Evolutionary conservation across 2,888 invertebrate genomes (phyloP), one percentile per base, ranked within the genome.

Genomic region (Odontomyia ornata): DNA sequence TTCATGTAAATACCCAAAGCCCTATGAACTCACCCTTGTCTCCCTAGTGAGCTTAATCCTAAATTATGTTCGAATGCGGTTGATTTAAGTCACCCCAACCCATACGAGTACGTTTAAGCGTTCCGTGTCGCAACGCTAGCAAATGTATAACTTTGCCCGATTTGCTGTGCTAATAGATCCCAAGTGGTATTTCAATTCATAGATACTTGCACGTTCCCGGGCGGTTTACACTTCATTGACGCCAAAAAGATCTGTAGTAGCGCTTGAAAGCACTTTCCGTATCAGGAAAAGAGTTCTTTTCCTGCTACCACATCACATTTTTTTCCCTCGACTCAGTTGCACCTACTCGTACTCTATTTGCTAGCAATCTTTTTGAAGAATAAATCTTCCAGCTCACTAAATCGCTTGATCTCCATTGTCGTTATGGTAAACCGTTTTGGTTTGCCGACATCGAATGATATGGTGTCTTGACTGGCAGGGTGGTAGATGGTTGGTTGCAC

Each of bases 371-470:
- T 52, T 36, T 3, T 13, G 52, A 52, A 9, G 67, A 43, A 67
- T 67, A 67, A 67, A 73, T 73, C 73, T 43, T 73, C 36, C 73
- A 73, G 57, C 43, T 73, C 73, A 73, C 57, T 73, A 73, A 60
- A 23, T 36, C 60, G 73, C 60, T 60, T 73, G 73, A 73, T 73
- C 73, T 73, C 60, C 52, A 1, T 73, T 73, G 73, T 57, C 60
- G 57, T 23, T 30, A 27, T 36, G 43, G 57, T 43, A 36, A 57
- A 43, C 43, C 21, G 36, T 73, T 72, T 72, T 18, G 47, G 69
- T 23, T 18, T 65, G 36, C 65, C 36, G 36, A 65, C 36, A 30
- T 15, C 36, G n/a, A 52, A 18, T 9, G 52, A n/a, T 52, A 52
- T 18, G 15, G 52, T 9, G 4, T 9, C 9, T 36, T 36, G n/a